Base-by-base conservation (phyloP, 2,888 invertebrate species). In the Drosophila tanythrix region DNA sequence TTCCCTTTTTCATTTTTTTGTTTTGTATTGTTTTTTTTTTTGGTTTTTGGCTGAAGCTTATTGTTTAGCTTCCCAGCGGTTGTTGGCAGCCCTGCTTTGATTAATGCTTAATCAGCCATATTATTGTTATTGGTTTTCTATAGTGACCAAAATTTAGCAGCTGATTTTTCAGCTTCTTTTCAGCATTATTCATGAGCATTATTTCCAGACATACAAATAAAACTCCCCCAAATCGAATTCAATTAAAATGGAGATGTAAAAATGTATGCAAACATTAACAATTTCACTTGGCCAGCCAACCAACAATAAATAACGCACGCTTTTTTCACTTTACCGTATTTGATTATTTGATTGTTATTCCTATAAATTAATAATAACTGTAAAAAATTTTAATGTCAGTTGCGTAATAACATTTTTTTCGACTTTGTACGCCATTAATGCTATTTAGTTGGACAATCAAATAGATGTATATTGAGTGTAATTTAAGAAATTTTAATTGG, bases 71-170 rank as follows among this genome's bases (percentile, higher is more conserved):
- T 62, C 53, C 52, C 69, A 66, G 25, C 48, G 62, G 33, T 59
- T 62, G 68, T 59, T 70, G 61, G 50, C 55, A 27, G 33, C 15
- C 56, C 27, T 74, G 71, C 88, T 80, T 82, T 89, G 87, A 88
- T 90, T 90, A 84, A 88, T 88, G 89, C 90, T 81, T 90, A 90
- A 90, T 90, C 87, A 88, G 79, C 87, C 82, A 71, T 83, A 83
- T 90, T 81, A 88, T 86, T 86, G 85, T 86, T 86, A 79, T 85
- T 88, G 75, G 84, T 81, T 90, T 86, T 90, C 87, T 90, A 81
- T 74, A 66, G 85, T 43, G 31, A 48, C 40, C 58, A 74, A 66
- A 46, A 62, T 53, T 64, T 67, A 59, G 77, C 52, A 52, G 57
- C 52, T 57, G 36, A 65, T 15, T 51, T 3, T 56, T 53, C 21